A percentile compares a stretch with the other conserved stretches of the same genome.
Conservation (phyloP, 2,888 invertebrate genomes). For the Acheta domesticus region DNA sequence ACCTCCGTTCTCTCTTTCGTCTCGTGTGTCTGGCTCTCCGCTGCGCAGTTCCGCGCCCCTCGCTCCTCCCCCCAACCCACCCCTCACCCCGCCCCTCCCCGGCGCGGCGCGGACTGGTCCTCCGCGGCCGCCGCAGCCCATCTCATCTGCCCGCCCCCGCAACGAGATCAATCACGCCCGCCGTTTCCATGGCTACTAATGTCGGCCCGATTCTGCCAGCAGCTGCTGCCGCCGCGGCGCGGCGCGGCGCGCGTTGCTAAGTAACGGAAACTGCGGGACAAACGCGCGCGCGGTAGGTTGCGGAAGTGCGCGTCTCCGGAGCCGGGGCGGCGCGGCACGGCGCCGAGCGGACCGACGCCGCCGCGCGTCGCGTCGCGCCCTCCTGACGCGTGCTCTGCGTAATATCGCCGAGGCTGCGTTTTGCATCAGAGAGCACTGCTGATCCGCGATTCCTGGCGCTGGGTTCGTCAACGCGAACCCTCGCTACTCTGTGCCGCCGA, state of each 20-base stretch:
- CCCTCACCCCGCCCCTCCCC: neutral
- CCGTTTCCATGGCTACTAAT: slow-evolving; percentile 18
- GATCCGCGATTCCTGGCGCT: too few species aligned
- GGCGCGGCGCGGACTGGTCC: neutral
- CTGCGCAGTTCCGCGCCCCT: neutral
- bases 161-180: slow-evolving; percentile 8
- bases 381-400: too few species aligned
- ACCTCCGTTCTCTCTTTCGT: neutral
- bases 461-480: too few species aligned
- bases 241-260: neutral
- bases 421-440: too few species aligned
- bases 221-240: neutral
- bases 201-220: neutral
- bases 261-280: neutral
- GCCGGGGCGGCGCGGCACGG: neutral
- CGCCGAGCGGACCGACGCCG: neutral
- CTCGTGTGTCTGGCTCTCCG: neutral
- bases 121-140: neutral
- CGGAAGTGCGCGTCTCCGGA: neutral
- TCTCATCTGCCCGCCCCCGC: neutral
- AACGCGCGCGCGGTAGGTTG: neutral
- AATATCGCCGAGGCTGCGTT: too few species aligned
- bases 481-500: too few species aligned
- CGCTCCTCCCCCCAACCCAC: too few species aligned
- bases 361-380: neutral